phyloP scores from a whole-genome alignment of 2,888 invertebrate species.

The Hanleya hanleyi region DNA sequence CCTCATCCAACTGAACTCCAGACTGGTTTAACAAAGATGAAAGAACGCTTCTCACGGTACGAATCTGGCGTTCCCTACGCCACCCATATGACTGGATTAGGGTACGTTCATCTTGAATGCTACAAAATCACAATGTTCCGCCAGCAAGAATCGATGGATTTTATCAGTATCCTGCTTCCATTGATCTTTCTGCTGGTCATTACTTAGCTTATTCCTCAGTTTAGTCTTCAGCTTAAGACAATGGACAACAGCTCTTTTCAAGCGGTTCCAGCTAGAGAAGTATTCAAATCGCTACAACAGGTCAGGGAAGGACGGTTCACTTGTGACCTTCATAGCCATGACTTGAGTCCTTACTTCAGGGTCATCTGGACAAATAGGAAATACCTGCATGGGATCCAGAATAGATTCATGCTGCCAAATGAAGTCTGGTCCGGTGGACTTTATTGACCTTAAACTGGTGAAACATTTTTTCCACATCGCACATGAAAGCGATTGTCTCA shows the following conservation, averaged over 20 bases:
- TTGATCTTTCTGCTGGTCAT: background rate
- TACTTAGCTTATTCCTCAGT: too few relatives aligned
- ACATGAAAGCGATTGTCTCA: too few relatives aligned
- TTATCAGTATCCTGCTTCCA: background rate
- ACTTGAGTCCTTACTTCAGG: slow-evolving; percentile 6
- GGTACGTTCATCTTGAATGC: background rate
- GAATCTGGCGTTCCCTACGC: too few relatives aligned
- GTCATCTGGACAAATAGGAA: slow-evolving; percentile 8
- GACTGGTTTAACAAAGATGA: background rate
- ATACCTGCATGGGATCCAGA: background rate
- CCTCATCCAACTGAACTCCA: background rate
- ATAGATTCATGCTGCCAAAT: background rate
- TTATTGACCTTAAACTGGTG: too few relatives aligned
- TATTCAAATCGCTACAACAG: background rate
- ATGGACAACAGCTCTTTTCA: too few relatives aligned
- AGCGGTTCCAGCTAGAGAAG: too few relatives aligned
- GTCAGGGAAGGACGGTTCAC: too few relatives aligned
- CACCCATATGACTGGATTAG: background rate
- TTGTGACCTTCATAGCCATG: too few relatives aligned
- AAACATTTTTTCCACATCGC: too few relatives aligned
- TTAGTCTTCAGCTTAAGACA: too few relatives aligned
- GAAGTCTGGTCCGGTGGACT: background rate
- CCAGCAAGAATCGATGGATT: background rate
- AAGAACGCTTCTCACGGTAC: background rate
- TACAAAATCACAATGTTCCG: background rate